These are phyloP conservation scores for Rhabditoides inermis DNA, from an alignment of 2,888 invertebrate species.

Conservation along the genomic window DNA sequence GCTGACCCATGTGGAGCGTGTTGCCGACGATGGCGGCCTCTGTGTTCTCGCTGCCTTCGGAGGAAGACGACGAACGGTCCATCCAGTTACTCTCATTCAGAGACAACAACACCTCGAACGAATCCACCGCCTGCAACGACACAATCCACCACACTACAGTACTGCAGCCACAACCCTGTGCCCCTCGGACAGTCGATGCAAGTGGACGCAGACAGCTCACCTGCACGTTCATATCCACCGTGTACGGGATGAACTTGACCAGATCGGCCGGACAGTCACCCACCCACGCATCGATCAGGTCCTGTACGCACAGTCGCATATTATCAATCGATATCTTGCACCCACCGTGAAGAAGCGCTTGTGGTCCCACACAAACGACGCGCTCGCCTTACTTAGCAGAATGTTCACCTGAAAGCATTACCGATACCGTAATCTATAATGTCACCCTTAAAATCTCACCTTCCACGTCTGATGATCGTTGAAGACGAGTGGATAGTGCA, in stretches of 20 bases:
- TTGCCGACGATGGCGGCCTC: conserved; percentile 37
- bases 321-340: too few relatives aligned
- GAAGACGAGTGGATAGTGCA: conserved; percentile 81
- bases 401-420: conserved; percentile 57
- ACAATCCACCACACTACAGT: too few relatives aligned
- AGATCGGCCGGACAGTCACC: conserved; percentile 69
- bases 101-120: conserved; percentile 84
- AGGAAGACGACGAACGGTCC: conserved; percentile 68
- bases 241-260: conserved; percentile 87
- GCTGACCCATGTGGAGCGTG: too few relatives aligned
- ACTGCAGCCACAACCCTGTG: too few relatives aligned
- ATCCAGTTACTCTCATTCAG: conserved; percentile 98
- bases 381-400: conserved; percentile 72
- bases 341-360: conserved; percentile 82
- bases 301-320: too few relatives aligned
- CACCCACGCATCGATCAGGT: conserved; percentile 87
- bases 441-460: conserved; percentile 59
- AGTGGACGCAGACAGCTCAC: too few relatives aligned
- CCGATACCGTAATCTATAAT: background rate
- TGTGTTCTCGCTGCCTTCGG: conserved; percentile 42
- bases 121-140: too few relatives aligned
- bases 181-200: too few relatives aligned
- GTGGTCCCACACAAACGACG: conserved; percentile 59
- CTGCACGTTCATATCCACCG: conserved; percentile 68
- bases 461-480: conserved; percentile 94